Conservation (phyloP, 1,140 invertebrate genomes). For the Planococcus citri region DNA sequence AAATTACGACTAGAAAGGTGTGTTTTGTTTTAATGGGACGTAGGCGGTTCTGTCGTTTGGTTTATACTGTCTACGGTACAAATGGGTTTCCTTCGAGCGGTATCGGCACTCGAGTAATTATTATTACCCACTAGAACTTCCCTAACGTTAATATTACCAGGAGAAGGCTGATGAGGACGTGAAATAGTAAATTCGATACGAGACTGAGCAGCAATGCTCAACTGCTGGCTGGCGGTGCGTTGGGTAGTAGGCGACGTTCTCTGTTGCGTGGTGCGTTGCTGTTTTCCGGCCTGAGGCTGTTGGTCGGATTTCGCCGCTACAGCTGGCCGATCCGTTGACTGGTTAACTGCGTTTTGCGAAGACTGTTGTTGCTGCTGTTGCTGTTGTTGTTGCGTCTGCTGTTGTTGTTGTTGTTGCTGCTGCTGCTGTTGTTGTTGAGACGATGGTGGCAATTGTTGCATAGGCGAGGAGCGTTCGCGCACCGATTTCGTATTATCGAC, state of each 20-base stretch:
- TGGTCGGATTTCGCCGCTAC: slow-evolving; percentile 25
- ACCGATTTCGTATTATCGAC: neutral
- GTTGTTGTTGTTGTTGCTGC: slow-evolving; percentile 26
- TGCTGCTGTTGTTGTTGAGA: slow-evolving; percentile 29
- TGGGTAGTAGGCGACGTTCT: slow-evolving; percentile 29
- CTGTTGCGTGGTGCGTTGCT: slow-evolving; percentile 36
- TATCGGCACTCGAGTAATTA: slow-evolving; percentile 23
- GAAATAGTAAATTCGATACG: slow-evolving; percentile 28
- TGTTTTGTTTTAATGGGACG: slow-evolving; percentile 37
- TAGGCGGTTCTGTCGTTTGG: slow-evolving; percentile 41
- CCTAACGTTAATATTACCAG: slow-evolving; percentile 31
- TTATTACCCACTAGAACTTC: slow-evolving; percentile 26
- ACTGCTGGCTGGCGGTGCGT: slow-evolving; percentile 28
- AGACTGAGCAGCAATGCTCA: slow-evolving; percentile 31
- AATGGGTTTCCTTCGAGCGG: slow-evolving; percentile 39
- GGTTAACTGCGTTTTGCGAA: slow-evolving; percentile 31
- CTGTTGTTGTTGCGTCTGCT: slow-evolving; percentile 31
- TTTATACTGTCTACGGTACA: slow-evolving; percentile 32
- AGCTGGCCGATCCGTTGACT: slow-evolving; percentile 29
- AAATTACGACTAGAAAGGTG: slow-evolving; percentile 22
- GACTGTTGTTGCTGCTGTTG: slow-evolving; percentile 29
- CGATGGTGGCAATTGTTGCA: slow-evolving; percentile 20
- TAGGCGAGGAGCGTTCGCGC: slow-evolving; percentile 5
- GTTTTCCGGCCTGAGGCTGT: slow-evolving; percentile 35
- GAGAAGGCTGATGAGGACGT: slow-evolving; percentile 35